Percentiles rank a stretch among this genome's conserved stretches.
Evolutionary conservation across 1,140 invertebrate genomes (phyloP).

Genomic region (Eciton burchellii): DNA sequence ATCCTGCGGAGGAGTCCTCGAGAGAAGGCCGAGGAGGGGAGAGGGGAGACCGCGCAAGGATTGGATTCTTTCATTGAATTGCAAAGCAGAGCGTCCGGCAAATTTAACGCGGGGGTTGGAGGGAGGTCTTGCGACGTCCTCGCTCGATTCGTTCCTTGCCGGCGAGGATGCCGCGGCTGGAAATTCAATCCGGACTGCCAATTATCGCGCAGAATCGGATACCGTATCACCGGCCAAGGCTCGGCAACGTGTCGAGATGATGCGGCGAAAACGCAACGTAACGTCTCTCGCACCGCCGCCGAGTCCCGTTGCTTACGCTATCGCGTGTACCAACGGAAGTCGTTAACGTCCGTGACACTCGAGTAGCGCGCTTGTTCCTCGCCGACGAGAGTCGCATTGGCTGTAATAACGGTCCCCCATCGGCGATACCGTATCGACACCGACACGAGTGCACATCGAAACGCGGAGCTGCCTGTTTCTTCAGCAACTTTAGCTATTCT

Average conservation of each 20-base stretch:
- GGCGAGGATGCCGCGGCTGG: slow-evolving; percentile 26
- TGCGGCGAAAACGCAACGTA: slow-evolving; percentile 45
- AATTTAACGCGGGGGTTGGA: slow-evolving; percentile 73
- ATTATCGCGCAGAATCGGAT: slow-evolving; percentile 75
- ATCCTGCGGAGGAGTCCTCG: slow-evolving; percentile 16
- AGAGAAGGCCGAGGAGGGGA: slow-evolving; percentile 13
- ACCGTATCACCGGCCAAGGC: slow-evolving; percentile 33
- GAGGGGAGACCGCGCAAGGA: slow-evolving; percentile 46
- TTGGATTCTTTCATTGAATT: slow-evolving; percentile 76
- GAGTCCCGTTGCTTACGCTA: slow-evolving; percentile 35
- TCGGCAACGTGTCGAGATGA: slow-evolving; percentile 13
- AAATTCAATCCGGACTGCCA: slow-evolving; percentile 75
- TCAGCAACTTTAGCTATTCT: too few relatives aligned
- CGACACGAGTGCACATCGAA: too few relatives aligned
- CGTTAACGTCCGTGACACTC: slow-evolving; percentile 23
- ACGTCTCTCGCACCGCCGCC: slow-evolving; percentile 30
- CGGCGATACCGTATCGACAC: too few relatives aligned
- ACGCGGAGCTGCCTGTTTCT: too few relatives aligned
- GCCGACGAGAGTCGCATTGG: not conserved
- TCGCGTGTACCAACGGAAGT: slow-evolving; percentile 58
- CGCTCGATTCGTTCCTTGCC: slow-evolving; percentile 29
- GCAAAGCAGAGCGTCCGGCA: slow-evolving; percentile 71
- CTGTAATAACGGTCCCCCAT: not conserved
- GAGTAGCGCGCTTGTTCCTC: slow-evolving; percentile 21
- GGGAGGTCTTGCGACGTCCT: slow-evolving; percentile 33